A percentile compares a stretch with the other conserved stretches of the same genome.
These are phyloP conservation scores for Arenicola marina DNA, from an alignment of 2,888 invertebrate genomes.

Conservation along the genomic window DNA sequence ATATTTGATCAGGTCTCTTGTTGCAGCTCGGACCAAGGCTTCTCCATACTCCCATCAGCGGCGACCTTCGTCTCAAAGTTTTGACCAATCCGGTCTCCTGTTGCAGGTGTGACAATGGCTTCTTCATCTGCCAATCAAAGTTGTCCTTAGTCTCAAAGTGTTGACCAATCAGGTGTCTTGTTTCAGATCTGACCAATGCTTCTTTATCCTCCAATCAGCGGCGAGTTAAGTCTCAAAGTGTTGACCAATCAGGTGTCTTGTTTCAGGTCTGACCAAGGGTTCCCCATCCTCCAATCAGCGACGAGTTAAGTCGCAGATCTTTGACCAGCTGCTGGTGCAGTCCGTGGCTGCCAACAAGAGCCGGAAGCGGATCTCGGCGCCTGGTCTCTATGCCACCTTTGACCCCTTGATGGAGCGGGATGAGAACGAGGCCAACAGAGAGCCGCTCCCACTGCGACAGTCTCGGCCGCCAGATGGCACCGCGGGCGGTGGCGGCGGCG, in stretches of 20 bases:
- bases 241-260: neutral
- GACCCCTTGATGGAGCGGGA: slow-evolving; percentile 48
- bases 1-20: no score
- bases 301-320: slow-evolving; percentile 49
- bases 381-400: slow-evolving; percentile 37
- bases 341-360: slow-evolving; percentile 28
- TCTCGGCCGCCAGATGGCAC: no score
- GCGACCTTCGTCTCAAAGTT: no score
- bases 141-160: no score
- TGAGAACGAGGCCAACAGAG: no score
- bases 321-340: slow-evolving; percentile 40
- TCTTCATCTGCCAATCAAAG: no score
- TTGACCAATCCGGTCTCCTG: no score
- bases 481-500: no score
- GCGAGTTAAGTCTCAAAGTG: neutral
- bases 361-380: slow-evolving; percentile 38
- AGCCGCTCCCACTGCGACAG: no score
- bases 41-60: no score
- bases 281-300: slow-evolving; percentile 47
- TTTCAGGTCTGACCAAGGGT: slow-evolving; percentile 52
- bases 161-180: neutral
- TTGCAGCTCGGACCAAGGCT: no score
- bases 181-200: neutral
- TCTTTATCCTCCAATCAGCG: neutral
- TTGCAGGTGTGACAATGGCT: no score